phyloP scores from a whole-genome alignment of 2,797 vertebrate species.

The Anguilla obscura region DNA sequence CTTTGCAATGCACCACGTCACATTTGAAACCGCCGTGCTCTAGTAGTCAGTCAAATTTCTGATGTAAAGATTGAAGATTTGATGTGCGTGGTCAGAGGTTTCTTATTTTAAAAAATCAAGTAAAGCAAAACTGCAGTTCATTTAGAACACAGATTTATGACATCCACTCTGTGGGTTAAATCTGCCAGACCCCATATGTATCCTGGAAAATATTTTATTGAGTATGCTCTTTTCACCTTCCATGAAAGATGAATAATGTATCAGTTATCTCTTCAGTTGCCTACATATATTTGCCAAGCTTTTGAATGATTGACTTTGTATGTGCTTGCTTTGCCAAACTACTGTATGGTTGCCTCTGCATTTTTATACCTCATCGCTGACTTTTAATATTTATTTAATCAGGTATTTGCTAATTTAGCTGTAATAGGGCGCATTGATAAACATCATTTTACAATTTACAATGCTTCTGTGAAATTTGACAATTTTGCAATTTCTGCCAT shows the following conservation, averaged over 20 bases:
- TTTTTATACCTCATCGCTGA: neutral
- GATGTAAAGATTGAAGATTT: neutral
- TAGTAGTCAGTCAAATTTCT: neutral
- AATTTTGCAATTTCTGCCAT: neutral
- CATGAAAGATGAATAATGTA: conserved; percentile 6
- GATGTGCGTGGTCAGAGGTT: neutral
- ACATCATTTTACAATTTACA: neutral
- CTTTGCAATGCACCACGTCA: neutral
- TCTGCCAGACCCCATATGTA: neutral
- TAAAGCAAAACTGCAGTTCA: neutral
- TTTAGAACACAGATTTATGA: neutral
- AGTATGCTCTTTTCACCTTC: neutral
- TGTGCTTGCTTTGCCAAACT: neutral
- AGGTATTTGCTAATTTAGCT: neutral
- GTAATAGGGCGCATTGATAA: neutral
- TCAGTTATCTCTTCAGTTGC: neutral
- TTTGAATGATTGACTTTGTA: neutral
- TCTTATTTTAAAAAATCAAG: neutral
- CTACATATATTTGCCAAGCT: neutral
- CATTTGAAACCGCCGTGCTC: neutral
- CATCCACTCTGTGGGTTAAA: neutral
- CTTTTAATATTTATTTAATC: neutral
- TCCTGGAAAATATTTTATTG: neutral
- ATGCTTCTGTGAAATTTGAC: neutral
- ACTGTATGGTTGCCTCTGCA: neutral